These are phyloP conservation scores for Cololabis saira DNA, from an alignment of 2,113 vertebrate genomes.

Conservation along the genomic window DNA sequence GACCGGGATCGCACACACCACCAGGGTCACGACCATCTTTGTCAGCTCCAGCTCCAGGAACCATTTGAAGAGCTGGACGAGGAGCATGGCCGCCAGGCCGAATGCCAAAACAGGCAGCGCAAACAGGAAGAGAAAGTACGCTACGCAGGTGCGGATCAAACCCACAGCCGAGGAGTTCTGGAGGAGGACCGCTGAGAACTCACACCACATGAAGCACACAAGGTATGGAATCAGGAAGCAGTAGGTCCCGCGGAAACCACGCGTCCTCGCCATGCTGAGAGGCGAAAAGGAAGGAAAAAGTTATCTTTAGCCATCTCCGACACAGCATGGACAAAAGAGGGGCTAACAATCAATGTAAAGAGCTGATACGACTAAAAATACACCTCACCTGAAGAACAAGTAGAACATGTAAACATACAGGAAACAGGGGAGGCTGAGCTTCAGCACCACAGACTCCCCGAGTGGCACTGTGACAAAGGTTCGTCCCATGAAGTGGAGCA, in stretches of 20 bases:
- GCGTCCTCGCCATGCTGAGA: constrained; percentile 87
- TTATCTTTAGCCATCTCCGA: neutral
- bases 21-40: constrained; percentile 88
- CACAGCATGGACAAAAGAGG: too few relatives aligned
- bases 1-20: constrained; percentile 86
- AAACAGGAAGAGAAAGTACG: constrained; percentile 95
- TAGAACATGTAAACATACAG: constrained; percentile 92
- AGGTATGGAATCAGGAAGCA: constrained; percentile 95
- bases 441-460: constrained; percentile 85
- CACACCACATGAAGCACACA: constrained; percentile 99
- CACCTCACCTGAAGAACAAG: constrained; percentile 87
- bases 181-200: constrained; percentile 90
- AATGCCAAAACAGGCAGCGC: constrained; percentile 88
- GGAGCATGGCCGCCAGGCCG: constrained; percentile 84
- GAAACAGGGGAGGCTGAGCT: constrained; percentile 90
- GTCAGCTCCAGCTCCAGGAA: constrained; percentile 89
- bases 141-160: constrained; percentile 91
- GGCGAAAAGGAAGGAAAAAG: neutral
- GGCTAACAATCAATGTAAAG: neutral
- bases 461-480: constrained; percentile 87
- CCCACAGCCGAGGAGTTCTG: constrained; percentile 88
- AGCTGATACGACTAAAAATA: neutral
- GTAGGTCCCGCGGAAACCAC: constrained; percentile 91
- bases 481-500: constrained; percentile 82
- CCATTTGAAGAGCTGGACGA: constrained; percentile 90